phyloP scores from a whole-genome alignment of 2,888 invertebrate species.

The Lydus trimaculatus region DNA sequence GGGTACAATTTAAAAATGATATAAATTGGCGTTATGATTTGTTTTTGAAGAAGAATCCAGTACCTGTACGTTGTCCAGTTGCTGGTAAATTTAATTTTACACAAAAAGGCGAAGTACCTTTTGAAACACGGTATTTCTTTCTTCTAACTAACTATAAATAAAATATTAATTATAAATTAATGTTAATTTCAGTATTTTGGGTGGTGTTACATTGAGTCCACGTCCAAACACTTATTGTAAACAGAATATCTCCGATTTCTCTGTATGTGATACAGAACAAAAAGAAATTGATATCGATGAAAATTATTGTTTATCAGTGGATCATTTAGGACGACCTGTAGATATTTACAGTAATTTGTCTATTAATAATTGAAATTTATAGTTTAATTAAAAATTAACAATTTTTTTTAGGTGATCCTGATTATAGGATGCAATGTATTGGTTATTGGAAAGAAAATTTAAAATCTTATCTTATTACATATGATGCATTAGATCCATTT shows the following conservation, averaged over 20 bases:
- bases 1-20: slow-evolving; percentile 89
- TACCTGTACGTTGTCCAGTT: slow-evolving; percentile 92
- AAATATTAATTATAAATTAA: neutral
- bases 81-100: slow-evolving; percentile 96
- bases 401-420: slow-evolving; percentile 76
- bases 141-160: neutral
- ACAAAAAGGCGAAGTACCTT: slow-evolving; percentile 88
- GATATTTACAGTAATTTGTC: slow-evolving; percentile 82
- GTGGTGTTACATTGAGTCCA: slow-evolving; percentile 93
- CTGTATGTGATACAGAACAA: slow-evolving; percentile 94
- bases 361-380: neutral
- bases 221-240: slow-evolving; percentile 92
- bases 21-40: slow-evolving; percentile 88
- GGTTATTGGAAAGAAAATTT: slow-evolving; percentile 98
- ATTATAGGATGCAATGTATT: slow-evolving; percentile 96
- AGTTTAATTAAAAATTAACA: neutral
- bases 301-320: slow-evolving; percentile 95
- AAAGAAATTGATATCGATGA: slow-evolving; percentile 95
- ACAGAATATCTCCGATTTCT: slow-evolving; percentile 93
- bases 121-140: slow-evolving; percentile 72
- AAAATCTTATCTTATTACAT: slow-evolving; percentile 94
- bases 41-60: slow-evolving; percentile 85
- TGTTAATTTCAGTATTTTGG: slow-evolving; percentile 73
- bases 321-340: slow-evolving; percentile 91
- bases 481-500: slow-evolving; percentile 94